These are phyloP conservation scores for Rhysida immarginata DNA, from an alignment of 1,140 invertebrate genomes.

Conservation along the genomic window DNA sequence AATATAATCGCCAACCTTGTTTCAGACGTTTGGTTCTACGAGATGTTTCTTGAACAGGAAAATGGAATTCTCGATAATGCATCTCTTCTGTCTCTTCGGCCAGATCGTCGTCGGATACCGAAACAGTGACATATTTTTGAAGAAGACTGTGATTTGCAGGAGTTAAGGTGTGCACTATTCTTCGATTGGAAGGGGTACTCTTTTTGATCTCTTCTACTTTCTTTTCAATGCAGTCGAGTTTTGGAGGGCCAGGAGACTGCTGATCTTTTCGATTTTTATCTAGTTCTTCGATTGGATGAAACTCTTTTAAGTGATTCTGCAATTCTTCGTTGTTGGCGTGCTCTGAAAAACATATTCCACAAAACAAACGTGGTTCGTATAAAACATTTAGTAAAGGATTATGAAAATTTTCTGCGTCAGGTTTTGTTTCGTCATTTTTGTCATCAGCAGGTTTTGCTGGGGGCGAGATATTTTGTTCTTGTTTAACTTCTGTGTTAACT, in stretches of 20 bases:
- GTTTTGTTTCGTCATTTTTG: neutral
- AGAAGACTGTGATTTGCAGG: neutral
- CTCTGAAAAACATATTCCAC: slow-evolving; percentile 1
- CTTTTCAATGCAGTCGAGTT: neutral
- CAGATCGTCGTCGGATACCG: neutral
- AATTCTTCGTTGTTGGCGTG: neutral
- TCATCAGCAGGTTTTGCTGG: neutral
- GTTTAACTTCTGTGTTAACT: no score
- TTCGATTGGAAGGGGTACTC: neutral
- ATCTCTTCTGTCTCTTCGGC: neutral
- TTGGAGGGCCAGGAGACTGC: neutral
- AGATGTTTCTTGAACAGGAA: neutral
- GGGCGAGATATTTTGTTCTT: neutral
- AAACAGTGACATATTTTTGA: slow-evolving; percentile 1
- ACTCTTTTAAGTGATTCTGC: neutral
- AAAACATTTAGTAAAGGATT: no score
- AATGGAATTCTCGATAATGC: neutral
- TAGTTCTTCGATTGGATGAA: neutral
- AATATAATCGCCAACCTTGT: neutral
- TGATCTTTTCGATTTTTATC: neutral
- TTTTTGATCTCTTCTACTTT: neutral
- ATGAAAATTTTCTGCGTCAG: neutral
- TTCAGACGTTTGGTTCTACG: slow-evolving; percentile 5
- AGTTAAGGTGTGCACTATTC: neutral
- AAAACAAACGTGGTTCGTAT: neutral